Base-by-base conservation (phyloP, 2,888 invertebrate species). In the Parasteatoda lunata region DNA sequence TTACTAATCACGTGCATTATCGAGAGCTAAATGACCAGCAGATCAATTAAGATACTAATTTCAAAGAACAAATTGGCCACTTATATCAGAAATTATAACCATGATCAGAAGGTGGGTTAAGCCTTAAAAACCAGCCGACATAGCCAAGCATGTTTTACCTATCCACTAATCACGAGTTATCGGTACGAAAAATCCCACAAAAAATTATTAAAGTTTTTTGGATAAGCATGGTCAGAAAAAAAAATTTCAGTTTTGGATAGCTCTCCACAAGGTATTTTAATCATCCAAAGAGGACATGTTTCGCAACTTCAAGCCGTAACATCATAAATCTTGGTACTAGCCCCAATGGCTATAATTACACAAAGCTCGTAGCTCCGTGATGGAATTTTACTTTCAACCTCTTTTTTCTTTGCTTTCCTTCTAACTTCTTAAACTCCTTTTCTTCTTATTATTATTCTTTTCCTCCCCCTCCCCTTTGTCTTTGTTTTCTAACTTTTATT, bases 321-420 rank as follows among this genome's bases (percentile, higher is more conserved):
- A 80, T 80, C 80, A 77, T 86, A 86, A 86, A 86, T 86, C 85
- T 86, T 77, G 64, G 68, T 77, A 54, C 69, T 65, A 52, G 79
- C 69, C 84, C 84, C 79, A 79, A 79, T 79, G 84, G 85, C 85
- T 86, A 86, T 86, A 80, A 86, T 86, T 86, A 86, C 85, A 80
- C 79, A 79, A 80, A 85, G 85, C 78, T 52, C 51, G 51, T 76
- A 77, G 68, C 71, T 47, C 80, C 85, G 80, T 80, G 80, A 80
- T 77, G 80, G 80, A 80, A 72, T 80, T 80, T 72, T 77, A 65
- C 73, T 80, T 78, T 77, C 76, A 70, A 75, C 79, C 79, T 76
- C 84, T 76, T 81, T 81, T 81, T 81, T 81, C 48, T 80, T 80
- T 69, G 59, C 59, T 59, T 59, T 59, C 59, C 59, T 9, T 59